phyloP scores from a whole-genome alignment of 2,888 invertebrate species.

The Sphinx pinastri region DNA sequence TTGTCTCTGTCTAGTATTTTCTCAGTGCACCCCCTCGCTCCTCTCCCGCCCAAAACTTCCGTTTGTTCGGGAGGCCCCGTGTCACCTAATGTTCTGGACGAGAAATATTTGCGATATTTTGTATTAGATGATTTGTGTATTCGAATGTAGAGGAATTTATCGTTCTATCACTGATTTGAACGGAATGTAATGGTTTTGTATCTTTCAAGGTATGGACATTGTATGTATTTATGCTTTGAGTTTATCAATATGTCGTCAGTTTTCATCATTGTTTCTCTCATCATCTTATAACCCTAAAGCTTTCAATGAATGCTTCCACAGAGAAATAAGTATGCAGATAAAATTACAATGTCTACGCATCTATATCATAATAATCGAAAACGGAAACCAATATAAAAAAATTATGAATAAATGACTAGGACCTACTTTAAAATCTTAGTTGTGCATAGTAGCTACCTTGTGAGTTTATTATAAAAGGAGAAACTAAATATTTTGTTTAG shows the following conservation, averaged over 20 bases:
- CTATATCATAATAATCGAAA: too few relatives aligned
- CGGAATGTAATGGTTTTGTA: not conserved
- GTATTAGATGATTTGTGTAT: slow-evolving; percentile 80
- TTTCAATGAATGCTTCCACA: too few relatives aligned
- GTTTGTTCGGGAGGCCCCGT: slow-evolving; percentile 67
- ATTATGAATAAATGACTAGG: too few relatives aligned
- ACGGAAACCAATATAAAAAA: too few relatives aligned
- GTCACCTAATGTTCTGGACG: slow-evolving; percentile 78
- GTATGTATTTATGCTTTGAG: not conserved
- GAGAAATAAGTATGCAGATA: too few relatives aligned
- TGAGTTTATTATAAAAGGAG: too few relatives aligned
- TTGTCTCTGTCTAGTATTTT: slow-evolving; percentile 64
- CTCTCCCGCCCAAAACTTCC: slow-evolving; percentile 58
- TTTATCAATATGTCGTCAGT: not conserved
- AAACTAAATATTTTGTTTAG: too few relatives aligned
- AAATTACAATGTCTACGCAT: too few relatives aligned
- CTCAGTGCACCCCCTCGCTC: slow-evolving; percentile 57
- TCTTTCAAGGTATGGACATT: not conserved
- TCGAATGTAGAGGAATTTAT: slow-evolving; percentile 70
- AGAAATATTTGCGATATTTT: slow-evolving; percentile 81
- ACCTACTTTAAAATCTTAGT: too few relatives aligned
- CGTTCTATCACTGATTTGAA: slow-evolving; percentile 44
- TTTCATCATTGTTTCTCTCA: too few relatives aligned
- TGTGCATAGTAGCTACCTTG: too few relatives aligned
- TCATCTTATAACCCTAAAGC: too few relatives aligned